phyloP scores from a whole-genome alignment of 2,888 invertebrate species.

The Acrocera orbiculus region DNA sequence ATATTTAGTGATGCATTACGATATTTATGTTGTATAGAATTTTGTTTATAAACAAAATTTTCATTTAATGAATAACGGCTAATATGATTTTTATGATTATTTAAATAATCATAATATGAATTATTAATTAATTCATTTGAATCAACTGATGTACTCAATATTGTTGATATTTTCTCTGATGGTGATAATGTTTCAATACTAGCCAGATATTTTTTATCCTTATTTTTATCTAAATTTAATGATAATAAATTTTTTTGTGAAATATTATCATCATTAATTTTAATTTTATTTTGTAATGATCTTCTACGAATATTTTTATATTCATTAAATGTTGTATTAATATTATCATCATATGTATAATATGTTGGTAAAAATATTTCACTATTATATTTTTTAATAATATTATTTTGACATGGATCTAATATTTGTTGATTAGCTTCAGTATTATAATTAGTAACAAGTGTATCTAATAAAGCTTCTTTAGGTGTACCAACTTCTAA shows the following conservation, averaged over 20 bases:
- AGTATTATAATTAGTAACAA: slow-evolving; percentile 30
- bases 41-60: slow-evolving; percentile 21
- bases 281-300: slow-evolving; percentile 24
- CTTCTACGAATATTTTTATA: slow-evolving; percentile 25
- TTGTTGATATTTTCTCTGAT: slow-evolving; percentile 21
- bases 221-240: slow-evolving; percentile 12
- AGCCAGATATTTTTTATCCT: slow-evolving; percentile 20
- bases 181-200: slow-evolving; percentile 29
- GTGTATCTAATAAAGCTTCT: slow-evolving; percentile 27
- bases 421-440: slow-evolving; percentile 31
- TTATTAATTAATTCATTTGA: slow-evolving; percentile 1
- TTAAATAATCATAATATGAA: background rate
- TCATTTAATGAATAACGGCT: slow-evolving; percentile 29
- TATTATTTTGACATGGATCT: slow-evolving; percentile 20
- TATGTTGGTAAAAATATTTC: slow-evolving; percentile 29
- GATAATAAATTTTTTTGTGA: slow-evolving; percentile 26
- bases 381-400: slow-evolving; percentile 26
- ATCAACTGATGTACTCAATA: slow-evolving; percentile 14
- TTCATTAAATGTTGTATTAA: slow-evolving; percentile 24
- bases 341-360: slow-evolving; percentile 23
- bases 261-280: slow-evolving; percentile 22
- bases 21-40: slow-evolving; percentile 17
- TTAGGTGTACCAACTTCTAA: slow-evolving; percentile 45
- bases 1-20: slow-evolving; percentile 28
- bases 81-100: slow-evolving; percentile 15